phyloP scores from a whole-genome alignment of 2,797 vertebrate genomes.

The Morelia viridis region DNA sequence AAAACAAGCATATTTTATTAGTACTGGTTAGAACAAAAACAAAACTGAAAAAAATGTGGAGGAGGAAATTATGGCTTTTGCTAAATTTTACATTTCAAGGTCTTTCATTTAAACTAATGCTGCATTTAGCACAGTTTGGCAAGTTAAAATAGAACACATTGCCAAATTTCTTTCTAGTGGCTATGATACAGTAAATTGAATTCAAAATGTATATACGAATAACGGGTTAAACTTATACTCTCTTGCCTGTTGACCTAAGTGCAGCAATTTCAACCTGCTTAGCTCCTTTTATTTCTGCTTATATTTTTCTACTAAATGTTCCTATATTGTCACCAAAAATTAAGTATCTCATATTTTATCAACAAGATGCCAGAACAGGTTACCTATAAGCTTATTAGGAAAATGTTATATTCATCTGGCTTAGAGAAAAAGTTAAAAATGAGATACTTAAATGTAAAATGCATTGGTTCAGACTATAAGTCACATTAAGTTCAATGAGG shows the following conservation, averaged over 20 bases:
- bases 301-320: constrained; percentile 25
- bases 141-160: constrained; percentile 30
- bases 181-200: constrained; percentile 8
- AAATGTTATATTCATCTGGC: not conserved
- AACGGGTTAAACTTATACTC: not conserved
- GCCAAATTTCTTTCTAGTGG: constrained; percentile 17
- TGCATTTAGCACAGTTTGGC: constrained; percentile 12
- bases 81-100: not conserved
- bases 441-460: not conserved
- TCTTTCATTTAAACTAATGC: constrained; percentile 29
- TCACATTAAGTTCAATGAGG: not conserved
- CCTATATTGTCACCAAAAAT: constrained; percentile 12
- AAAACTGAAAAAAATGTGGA: not conserved
- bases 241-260: not conserved
- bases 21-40: constrained; percentile 23
- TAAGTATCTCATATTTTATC: constrained; percentile 8
- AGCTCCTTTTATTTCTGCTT: constrained; percentile 7
- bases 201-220: not conserved
- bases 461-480: not conserved
- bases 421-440: not conserved
- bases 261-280: not conserved
- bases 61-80: constrained; percentile 8
- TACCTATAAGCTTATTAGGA: not conserved
- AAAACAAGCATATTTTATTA: not conserved
- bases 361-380: not conserved